Evolutionary conservation across 2,888 invertebrate species (phyloP).

Genomic region (Adelognathus sp.): DNA sequence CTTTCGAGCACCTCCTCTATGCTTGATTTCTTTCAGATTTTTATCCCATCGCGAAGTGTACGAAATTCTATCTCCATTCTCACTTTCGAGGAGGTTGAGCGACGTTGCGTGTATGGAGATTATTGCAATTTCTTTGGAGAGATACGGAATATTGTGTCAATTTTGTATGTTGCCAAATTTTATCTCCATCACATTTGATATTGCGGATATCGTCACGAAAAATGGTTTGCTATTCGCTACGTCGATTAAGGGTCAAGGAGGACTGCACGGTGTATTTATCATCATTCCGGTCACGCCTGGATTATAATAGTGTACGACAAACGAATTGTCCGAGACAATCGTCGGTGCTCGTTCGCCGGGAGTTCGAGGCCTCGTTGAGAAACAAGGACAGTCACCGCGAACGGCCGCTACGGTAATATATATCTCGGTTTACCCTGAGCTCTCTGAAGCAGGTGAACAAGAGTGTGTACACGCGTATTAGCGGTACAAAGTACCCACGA

Average conservation of each 20-base stretch:
- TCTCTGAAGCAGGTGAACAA: constrained; percentile 21
- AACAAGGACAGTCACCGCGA: constrained; percentile 22
- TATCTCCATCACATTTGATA: too few relatives aligned
- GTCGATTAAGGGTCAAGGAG: constrained; percentile 22
- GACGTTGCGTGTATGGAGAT: too few relatives aligned
- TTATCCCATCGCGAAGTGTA: too few relatives aligned
- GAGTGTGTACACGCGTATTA: constrained; percentile 24
- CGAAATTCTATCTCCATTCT: too few relatives aligned
- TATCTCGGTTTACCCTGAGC: constrained; percentile 1
- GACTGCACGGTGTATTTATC: not conserved
- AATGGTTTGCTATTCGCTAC: not conserved
- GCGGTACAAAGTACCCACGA: constrained; percentile 5
- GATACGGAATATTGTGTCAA: not conserved
- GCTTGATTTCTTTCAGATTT: too few relatives aligned
- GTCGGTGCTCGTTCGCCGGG: constrained; percentile 3
- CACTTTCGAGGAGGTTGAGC: too few relatives aligned
- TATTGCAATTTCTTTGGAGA: not conserved
- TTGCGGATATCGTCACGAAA: not conserved
- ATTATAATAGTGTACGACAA: constrained; percentile 26
- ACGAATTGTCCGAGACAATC: constrained; percentile 22
- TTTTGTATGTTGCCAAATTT: not conserved
- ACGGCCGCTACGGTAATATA: not conserved
- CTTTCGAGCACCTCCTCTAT: too few relatives aligned
- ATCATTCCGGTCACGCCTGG: constrained; percentile 38
- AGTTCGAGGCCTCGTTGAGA: constrained; percentile 29